Evolutionary conservation across 2,797 vertebrate genomes (phyloP).

Genomic region (Thamnophis elegans): DNA sequence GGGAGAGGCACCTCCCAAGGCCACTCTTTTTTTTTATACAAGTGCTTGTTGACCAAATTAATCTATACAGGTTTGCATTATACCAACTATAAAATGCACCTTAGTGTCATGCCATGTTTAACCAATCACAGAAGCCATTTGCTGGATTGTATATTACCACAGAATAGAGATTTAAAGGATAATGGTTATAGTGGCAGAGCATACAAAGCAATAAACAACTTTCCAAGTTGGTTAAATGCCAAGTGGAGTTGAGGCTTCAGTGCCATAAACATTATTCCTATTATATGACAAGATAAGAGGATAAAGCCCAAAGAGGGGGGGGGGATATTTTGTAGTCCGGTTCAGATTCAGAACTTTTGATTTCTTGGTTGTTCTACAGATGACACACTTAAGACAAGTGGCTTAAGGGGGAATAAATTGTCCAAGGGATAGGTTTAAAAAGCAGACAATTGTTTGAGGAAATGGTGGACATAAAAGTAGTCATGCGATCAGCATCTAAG

Average conservation of each 20-base stretch:
- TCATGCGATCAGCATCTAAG: background rate
- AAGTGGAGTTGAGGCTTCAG: conserved; percentile 70
- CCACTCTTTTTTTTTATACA: conserved; percentile 23
- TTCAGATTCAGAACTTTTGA: conserved; percentile 47
- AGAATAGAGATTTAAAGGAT: conserved; percentile 77
- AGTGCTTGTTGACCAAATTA: conserved; percentile 48
- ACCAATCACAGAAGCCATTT: conserved; percentile 66
- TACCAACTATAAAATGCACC: conserved; percentile 65
- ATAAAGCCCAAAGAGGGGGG: conserved; percentile 60
- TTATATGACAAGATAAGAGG: conserved; percentile 74
- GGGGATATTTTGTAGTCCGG: conserved; percentile 45
- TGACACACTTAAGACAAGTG: background rate
- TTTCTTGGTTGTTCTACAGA: conserved; percentile 33
- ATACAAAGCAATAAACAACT: conserved; percentile 71
- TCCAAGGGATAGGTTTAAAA: conserved; percentile 40
- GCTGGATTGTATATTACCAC: conserved; percentile 70
- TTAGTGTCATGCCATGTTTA: conserved; percentile 59
- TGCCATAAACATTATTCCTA: conserved; percentile 77
- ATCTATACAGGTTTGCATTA: conserved; percentile 60
- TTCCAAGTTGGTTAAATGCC: conserved; percentile 72
- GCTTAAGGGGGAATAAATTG: conserved; percentile 38
- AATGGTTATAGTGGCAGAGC: conserved; percentile 68
- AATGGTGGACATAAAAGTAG: conserved; percentile 44
- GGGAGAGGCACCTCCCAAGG: background rate
- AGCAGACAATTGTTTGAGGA: conserved; percentile 49